Conservation (phyloP, 2,113 vertebrate species). For the Gorsachius goisagi region DNA sequence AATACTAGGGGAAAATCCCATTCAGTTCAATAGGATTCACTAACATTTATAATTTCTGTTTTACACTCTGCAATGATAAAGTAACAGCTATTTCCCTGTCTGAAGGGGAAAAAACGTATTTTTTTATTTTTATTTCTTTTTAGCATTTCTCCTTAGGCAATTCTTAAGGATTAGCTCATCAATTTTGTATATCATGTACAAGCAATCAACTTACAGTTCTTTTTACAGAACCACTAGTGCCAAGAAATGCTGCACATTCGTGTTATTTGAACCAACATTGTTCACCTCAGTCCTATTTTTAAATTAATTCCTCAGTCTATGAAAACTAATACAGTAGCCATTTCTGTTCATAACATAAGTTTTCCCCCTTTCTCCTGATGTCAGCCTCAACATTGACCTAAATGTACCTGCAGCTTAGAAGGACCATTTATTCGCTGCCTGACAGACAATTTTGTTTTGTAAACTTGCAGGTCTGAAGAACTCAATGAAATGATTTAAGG, state of each 20-base stretch:
- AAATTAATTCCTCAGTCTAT: neutral
- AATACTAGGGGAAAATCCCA: neutral
- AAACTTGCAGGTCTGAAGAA: neutral
- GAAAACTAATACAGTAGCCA: neutral
- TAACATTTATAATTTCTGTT: neutral
- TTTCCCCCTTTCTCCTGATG: neutral
- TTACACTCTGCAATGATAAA: neutral
- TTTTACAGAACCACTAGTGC: neutral
- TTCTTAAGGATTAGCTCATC: neutral
- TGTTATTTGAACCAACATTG: neutral
- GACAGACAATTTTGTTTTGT: neutral
- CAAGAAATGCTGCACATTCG: neutral
- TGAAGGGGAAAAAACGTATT: neutral
- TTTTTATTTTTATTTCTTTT: neutral
- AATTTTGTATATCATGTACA: neutral
- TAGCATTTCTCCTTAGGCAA: neutral
- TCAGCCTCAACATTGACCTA: neutral
- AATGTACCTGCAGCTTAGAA: neutral
- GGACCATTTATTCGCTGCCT: neutral
- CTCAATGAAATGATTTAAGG: neutral
- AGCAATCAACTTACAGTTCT: neutral
- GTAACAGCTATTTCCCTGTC: neutral
- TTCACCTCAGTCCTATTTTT: neutral
- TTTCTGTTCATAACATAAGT: neutral
- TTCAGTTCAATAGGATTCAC: neutral